Evolutionary conservation across 2,888 invertebrate genomes (phyloP), one percentile per base, ranked within the genome.

Genomic region (Cheiracanthium punctorium): DNA sequence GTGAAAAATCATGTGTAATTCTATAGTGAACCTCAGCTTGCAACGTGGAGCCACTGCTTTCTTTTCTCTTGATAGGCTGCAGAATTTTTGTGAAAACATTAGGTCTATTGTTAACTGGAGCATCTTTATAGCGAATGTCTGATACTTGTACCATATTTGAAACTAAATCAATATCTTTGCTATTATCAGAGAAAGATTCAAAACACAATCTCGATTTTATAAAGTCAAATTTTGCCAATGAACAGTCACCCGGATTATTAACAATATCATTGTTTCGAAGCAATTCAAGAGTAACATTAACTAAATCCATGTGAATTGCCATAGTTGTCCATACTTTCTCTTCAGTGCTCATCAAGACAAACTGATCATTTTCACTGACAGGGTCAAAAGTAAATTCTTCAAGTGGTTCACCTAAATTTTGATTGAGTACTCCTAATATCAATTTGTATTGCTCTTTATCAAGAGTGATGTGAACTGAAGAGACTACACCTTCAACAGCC

Each of bases 1-100:
- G 95, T 0, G 94, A 94, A 28, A 94, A 93, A 77, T 91, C 90
- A 94, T 95, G 70, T 92, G 93, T 76, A 94, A 94, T 91, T 93
- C 92, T 89, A 89, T 91, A 93, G 89, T 93, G 93, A 41, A 93
- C 90, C 90, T 93, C 93, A 88, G 93, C 91, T 90, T 93, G 93
- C 17, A 93, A 89, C 24, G 89, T 88, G 20, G 89, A 89, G 52
- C 89, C 89, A 67, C 88, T 87, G 77, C 89, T 69, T 82, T 84
- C 85, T 82, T 86, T 88, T 82, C 88, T 69, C 88, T 88, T 89
- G 17, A 95, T 93, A n/a, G 97, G 96, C 91, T 96, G 95, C 84
- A 98, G 93, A 90, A 98, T 97, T 91, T 95, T 95, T 75, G 95
- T 95, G 92, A 98, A 98, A 88, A 97, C 95, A 93, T 98, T 97